These are phyloP conservation scores for Ostrea denselamellosa DNA, from an alignment of 1,140 invertebrate genomes.

Conservation along the genomic window DNA sequence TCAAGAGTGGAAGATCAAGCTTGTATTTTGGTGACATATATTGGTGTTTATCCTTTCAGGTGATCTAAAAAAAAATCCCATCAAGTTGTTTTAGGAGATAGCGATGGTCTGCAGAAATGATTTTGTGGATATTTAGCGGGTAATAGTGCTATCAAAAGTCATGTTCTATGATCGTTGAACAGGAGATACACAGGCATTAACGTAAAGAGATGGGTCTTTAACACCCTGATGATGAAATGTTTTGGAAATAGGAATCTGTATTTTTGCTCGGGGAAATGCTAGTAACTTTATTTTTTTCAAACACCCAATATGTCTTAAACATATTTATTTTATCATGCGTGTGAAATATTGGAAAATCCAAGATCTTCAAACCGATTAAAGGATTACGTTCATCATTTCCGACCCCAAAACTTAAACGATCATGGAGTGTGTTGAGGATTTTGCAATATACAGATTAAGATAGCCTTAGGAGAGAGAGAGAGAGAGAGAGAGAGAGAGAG, in stretches of 20 bases:
- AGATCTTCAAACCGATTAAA: too few relatives aligned
- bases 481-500: too few relatives aligned
- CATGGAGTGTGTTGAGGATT: too few relatives aligned
- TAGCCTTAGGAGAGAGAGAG: too few relatives aligned
- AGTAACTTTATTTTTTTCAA: too few relatives aligned
- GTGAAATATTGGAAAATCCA: too few relatives aligned
- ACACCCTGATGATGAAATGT: not conserved
- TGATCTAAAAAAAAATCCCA: not conserved
- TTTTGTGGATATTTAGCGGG: not conserved
- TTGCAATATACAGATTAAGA: too few relatives aligned
- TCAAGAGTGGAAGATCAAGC: not conserved
- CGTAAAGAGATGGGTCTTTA: not conserved
- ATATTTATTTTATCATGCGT: too few relatives aligned
- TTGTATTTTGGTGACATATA: not conserved
- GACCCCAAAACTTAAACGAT: too few relatives aligned
- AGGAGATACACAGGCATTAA: not conserved
- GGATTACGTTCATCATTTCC: too few relatives aligned
- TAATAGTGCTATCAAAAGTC: not conserved
- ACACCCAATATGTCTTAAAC: too few relatives aligned
- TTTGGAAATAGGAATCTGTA: not conserved
- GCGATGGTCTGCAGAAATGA: not conserved
- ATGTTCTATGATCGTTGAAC: not conserved
- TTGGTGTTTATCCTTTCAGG: not conserved
- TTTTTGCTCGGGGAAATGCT: too few relatives aligned
- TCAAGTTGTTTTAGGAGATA: not conserved